Evolutionary conservation across 2,888 invertebrate genomes (phyloP).

Genomic region (Archips xylosteana): DNA sequence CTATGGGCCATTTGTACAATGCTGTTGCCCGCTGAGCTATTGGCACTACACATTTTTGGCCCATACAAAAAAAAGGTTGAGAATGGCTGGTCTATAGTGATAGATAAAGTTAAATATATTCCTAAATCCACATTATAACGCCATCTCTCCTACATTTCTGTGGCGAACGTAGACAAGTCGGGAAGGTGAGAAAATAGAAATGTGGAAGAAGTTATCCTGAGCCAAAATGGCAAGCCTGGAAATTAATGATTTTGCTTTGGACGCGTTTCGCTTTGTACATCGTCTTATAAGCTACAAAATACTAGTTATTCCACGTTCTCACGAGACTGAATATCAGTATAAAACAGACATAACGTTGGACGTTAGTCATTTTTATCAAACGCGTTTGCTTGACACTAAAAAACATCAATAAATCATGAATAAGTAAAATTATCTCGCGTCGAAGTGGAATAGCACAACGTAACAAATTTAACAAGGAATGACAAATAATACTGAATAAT

Average conservation of each 20-base stretch:
- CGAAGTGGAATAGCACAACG: conserved; percentile 20
- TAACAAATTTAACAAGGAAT: conserved; percentile 34
- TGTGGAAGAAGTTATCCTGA: no score
- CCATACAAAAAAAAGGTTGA: no score
- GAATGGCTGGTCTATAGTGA: no score
- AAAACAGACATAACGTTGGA: neutral
- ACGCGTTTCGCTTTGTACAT: conserved; percentile 62
- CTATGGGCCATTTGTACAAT: no score
- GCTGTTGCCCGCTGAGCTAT: no score
- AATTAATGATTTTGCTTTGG: conserved; percentile 50
- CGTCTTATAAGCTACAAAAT: conserved; percentile 53
- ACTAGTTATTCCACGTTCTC: conserved; percentile 31
- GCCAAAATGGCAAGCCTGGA: conserved; percentile 41
- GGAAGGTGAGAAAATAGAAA: no score
- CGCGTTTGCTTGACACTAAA: neutral
- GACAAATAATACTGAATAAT: conserved; percentile 44
- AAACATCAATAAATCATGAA: neutral
- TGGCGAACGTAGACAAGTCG: no score
- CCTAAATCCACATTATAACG: no score
- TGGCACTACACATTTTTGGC: no score
- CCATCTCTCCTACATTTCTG: no score
- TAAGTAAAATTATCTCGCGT: neutral
- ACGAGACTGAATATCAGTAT: neutral
- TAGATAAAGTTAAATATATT: no score
- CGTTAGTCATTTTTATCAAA: neutral